Percentiles rank a stretch among this genome's conserved stretches.
These are phyloP conservation scores for Actias luna DNA, from an alignment of 2,888 invertebrate genomes.

Conservation along the genomic window DNA sequence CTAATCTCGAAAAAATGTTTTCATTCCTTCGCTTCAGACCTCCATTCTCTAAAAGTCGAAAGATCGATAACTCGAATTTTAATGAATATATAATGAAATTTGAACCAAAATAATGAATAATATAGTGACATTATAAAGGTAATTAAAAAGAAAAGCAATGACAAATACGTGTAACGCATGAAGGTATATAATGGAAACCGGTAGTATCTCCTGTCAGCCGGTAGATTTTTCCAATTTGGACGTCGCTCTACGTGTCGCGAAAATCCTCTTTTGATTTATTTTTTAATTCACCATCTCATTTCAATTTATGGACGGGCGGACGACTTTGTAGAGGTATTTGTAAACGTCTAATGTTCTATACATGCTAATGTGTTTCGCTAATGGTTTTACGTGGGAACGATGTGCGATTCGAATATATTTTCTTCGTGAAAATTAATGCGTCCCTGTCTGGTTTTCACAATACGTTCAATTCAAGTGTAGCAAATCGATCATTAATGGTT, in stretches of 20 bases:
- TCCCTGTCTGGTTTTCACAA: neutral
- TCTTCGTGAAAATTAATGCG: neutral
- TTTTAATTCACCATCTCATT: constrained; percentile 79
- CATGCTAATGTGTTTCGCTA: constrained; percentile 61
- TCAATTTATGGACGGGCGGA: constrained; percentile 66
- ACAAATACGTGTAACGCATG: neutral
- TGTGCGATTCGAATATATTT: neutral
- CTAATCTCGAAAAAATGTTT: no score
- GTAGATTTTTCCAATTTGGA: constrained; percentile 72
- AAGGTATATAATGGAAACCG: constrained; percentile 28
- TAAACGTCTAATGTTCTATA: constrained; percentile 65
- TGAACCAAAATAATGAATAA: no score
- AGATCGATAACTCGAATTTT: no score
- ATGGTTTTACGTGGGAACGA: constrained; percentile 29
- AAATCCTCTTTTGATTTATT: constrained; percentile 81
- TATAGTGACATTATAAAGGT: no score
- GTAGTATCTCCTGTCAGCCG: constrained; percentile 30
- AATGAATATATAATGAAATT: no score
- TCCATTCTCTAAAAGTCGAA: no score
- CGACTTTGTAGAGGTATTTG: constrained; percentile 64
- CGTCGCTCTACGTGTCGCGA: constrained; percentile 68
- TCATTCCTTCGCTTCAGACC: no score
- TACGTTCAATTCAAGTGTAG: no score
- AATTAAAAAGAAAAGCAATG: neutral
- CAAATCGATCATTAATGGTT: no score